phyloP scores from a whole-genome alignment of 2,113 vertebrate genomes.

The Pycnonotus jocosus region DNA sequence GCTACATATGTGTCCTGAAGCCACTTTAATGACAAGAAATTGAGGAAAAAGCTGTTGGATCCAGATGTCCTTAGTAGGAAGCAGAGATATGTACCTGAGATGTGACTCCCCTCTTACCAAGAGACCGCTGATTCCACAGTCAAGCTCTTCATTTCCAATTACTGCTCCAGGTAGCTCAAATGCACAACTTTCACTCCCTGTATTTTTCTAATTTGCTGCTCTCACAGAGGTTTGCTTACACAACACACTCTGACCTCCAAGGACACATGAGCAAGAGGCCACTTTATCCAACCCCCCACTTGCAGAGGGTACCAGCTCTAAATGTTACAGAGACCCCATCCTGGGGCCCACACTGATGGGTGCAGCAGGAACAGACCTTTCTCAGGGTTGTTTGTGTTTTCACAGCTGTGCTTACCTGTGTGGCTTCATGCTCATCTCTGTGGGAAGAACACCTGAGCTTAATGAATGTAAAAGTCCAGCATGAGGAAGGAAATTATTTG shows the following conservation, averaged over 20 bases:
- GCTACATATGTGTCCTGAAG: background rate
- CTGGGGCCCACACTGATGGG: rapidly evolving
- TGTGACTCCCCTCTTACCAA: rapidly evolving
- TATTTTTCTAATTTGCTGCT: background rate
- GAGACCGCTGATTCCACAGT: rapidly evolving
- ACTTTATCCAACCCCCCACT: background rate
- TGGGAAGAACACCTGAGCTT: background rate
- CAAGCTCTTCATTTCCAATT: rapidly evolving
- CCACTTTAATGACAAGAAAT: background rate
- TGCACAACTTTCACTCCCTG: no score
- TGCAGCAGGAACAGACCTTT: background rate
- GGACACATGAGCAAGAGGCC: background rate
- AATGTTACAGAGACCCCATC: background rate
- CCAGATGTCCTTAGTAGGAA: background rate
- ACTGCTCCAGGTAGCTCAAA: background rate
- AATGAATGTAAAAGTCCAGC: background rate
- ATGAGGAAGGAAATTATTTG: background rate
- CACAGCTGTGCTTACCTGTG: background rate
- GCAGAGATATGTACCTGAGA: background rate
- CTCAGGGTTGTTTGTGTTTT: background rate
- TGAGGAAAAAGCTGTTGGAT: background rate
- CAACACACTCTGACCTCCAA: background rate
- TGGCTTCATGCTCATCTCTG: background rate
- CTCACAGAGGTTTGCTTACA: background rate
- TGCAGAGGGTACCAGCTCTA: background rate